These are phyloP conservation scores for Drosophila ficusphila DNA, from an alignment of 1,140 invertebrate genomes.

Conservation along the genomic window DNA sequence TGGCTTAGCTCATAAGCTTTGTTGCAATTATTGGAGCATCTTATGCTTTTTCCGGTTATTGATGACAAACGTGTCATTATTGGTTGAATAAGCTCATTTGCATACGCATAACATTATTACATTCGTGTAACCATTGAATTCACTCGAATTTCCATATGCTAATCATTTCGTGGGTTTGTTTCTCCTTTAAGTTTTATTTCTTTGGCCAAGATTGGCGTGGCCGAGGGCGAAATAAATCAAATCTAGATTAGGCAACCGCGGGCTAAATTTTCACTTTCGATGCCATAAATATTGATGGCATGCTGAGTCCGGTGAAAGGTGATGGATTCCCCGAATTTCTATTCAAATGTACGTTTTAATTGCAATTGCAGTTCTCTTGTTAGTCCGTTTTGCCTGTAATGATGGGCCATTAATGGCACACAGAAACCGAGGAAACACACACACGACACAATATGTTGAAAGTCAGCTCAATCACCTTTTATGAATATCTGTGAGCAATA, in stretches of 20 bases:
- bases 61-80: conserved; percentile 18
- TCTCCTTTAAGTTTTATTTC: conserved; percentile 25
- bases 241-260: conserved; percentile 23
- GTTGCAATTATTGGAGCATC: conserved; percentile 17
- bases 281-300: conserved; percentile 26
- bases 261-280: conserved; percentile 64
- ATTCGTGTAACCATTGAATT: conserved; percentile 21
- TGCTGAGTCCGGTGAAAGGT: conserved; percentile 57
- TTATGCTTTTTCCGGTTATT: neutral
- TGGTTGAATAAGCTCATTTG: conserved; percentile 34
- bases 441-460: conserved; percentile 15
- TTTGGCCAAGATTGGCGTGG: conserved; percentile 11
- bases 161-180: conserved; percentile 1
- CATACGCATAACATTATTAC: conserved; percentile 29
- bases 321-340: conserved; percentile 15
- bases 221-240: conserved; percentile 32
- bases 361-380: conserved; percentile 41
- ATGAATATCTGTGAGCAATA: conserved; percentile 4
- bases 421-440: conserved; percentile 12
- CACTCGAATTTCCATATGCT: conserved; percentile 3
- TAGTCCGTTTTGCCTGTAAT: conserved; percentile 10
- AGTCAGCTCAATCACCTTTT: conserved; percentile 60
- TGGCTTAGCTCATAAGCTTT: conserved; percentile 5
- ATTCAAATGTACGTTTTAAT: conserved; percentile 26
- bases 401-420: neutral